Evolutionary conservation across 2,888 invertebrate species (phyloP).

Genomic region (Parnassius smintheus): DNA sequence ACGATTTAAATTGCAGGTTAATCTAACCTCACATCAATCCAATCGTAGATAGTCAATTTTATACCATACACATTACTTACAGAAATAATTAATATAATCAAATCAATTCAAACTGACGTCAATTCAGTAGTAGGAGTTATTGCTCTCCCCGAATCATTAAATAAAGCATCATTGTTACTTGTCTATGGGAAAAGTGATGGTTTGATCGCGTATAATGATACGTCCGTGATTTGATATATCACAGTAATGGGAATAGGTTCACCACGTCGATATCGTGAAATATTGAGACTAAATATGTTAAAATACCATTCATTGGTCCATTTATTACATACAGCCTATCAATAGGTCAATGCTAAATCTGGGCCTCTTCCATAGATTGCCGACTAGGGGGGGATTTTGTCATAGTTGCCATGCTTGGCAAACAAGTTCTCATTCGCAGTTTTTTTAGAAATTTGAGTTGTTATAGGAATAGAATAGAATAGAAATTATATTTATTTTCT

Average conservation of each 20-base stretch:
- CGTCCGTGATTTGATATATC: constrained; percentile 59
- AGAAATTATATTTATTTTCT: no score
- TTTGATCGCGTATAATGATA: constrained; percentile 51
- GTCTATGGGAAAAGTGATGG: constrained; percentile 48
- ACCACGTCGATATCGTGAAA: background rate
- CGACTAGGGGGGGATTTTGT: no score
- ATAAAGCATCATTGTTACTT: constrained; percentile 52
- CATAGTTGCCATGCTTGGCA: no score
- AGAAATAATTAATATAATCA: constrained; percentile 15
- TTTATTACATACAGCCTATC: no score
- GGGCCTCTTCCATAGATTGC: no score
- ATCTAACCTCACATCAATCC: background rate
- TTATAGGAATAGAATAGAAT: no score
- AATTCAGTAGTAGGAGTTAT: constrained; percentile 36
- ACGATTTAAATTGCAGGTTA: background rate
- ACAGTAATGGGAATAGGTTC: constrained; percentile 46
- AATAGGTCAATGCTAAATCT: no score
- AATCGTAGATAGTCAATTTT: background rate
- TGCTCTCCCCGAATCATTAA: constrained; percentile 48
- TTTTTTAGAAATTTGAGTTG: no score
- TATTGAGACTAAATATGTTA: background rate
- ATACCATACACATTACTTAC: background rate
- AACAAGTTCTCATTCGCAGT: no score
- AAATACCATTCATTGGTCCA: no score
- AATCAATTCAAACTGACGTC: constrained; percentile 24